Evolutionary conservation across 1,140 invertebrate genomes (phyloP).

Genomic region (Brachionus calyciflorus): DNA sequence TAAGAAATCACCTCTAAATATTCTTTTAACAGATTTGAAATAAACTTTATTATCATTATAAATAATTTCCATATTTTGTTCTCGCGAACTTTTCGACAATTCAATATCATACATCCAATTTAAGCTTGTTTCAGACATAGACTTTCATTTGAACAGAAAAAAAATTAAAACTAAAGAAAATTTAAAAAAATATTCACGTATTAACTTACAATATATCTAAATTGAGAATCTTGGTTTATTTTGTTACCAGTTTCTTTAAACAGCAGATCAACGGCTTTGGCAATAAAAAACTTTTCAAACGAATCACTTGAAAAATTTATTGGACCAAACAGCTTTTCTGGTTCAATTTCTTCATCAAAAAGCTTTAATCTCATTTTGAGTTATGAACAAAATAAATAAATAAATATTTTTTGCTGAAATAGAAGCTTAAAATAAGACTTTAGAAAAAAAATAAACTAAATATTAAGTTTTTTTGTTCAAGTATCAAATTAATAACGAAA

Average conservation of each 20-base stretch:
- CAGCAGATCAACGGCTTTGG: neutral
- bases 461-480: no score
- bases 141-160: no score
- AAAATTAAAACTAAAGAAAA: neutral
- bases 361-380: neutral
- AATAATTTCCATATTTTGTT: constrained; percentile 46
- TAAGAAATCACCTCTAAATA: neutral
- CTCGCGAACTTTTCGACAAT: constrained; percentile 4
- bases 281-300: constrained; percentile 33
- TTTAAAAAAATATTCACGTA: neutral
- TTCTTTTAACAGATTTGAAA: constrained; percentile 15
- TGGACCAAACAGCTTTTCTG: neutral
- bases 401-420: neutral
- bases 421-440: neutral
- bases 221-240: neutral
- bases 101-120: constrained; percentile 39
- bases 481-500: no score
- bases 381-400: neutral
- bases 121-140: neutral
- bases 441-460: no score
- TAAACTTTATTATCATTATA: constrained; percentile 39
- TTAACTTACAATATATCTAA: constrained; percentile 25
- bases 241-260: neutral
- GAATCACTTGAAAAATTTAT: neutral
- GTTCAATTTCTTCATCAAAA: neutral